These are phyloP conservation scores for Siniperca obscura DNA, from an alignment of 2,797 vertebrate species.

Conservation along the genomic window DNA sequence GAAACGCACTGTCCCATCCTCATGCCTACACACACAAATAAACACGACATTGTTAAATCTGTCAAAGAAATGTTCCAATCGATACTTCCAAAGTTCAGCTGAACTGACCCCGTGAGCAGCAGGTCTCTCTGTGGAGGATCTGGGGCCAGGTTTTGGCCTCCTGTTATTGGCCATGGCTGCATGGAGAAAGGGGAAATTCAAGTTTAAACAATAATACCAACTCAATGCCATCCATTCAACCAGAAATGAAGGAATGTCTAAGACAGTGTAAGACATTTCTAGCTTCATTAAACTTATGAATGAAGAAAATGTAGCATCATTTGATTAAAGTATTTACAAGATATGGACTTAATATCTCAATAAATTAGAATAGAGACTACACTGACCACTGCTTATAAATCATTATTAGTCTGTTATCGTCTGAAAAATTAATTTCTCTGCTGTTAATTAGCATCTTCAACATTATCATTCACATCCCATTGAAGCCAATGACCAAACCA, in stretches of 20 bases:
- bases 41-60: background rate
- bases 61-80: background rate
- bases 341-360: background rate
- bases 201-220: conserved; percentile 48
- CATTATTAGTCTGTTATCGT: background rate
- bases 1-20: conserved; percentile 96
- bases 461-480: background rate
- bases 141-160: conserved; percentile 91
- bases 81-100: background rate
- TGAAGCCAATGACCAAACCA: background rate
- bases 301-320: background rate
- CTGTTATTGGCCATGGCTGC: conserved; percentile 94
- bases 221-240: conserved; percentile 17
- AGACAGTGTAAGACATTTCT: background rate
- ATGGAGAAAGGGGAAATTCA: conserved; percentile 45
- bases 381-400: background rate
- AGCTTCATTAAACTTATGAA: background rate
- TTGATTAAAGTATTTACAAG: background rate
- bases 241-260: conserved; percentile 39
- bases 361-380: background rate
- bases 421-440: background rate
- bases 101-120: conserved; percentile 94
- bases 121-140: conserved; percentile 95
- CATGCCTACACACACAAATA: conserved; percentile 85
- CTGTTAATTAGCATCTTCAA: background rate